Conservation (phyloP, 2,797 vertebrate species). For the Gymnocypris eckloni region DNA sequence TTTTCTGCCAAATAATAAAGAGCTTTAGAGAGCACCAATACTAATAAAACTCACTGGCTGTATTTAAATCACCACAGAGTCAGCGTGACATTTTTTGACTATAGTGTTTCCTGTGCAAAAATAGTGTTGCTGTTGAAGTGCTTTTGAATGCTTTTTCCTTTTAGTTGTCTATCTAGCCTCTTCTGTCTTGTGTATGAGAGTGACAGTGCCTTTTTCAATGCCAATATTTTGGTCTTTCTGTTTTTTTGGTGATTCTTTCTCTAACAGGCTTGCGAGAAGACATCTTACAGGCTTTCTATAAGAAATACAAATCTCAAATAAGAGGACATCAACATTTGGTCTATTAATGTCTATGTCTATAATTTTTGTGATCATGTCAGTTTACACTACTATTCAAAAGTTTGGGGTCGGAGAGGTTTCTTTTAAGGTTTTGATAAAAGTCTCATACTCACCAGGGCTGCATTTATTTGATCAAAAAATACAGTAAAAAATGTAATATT, state of each 20-base stretch:
- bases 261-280: neutral
- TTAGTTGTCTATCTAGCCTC: neutral
- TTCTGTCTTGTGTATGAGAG: constrained; percentile 2
- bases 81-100: neutral
- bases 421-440: neutral
- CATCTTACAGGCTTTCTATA: neutral
- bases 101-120: neutral
- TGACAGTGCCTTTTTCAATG: neutral
- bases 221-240: neutral
- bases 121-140: neutral
- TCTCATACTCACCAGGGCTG: neutral
- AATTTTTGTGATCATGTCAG: neutral
- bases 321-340: neutral
- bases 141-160: constrained; percentile 26
- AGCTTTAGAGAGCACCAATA: neutral
- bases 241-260: neutral
- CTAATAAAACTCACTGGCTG: constrained; percentile 5
- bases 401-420: neutral
- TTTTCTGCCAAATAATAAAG: constrained; percentile 13
- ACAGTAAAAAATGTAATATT: neutral
- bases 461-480: neutral
- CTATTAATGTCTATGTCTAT: neutral
- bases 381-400: neutral
- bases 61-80: constrained; percentile 29
- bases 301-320: neutral